These are phyloP conservation scores for Muschampia plurimacula DNA, from an alignment of 2,888 invertebrate species.

Conservation along the genomic window DNA sequence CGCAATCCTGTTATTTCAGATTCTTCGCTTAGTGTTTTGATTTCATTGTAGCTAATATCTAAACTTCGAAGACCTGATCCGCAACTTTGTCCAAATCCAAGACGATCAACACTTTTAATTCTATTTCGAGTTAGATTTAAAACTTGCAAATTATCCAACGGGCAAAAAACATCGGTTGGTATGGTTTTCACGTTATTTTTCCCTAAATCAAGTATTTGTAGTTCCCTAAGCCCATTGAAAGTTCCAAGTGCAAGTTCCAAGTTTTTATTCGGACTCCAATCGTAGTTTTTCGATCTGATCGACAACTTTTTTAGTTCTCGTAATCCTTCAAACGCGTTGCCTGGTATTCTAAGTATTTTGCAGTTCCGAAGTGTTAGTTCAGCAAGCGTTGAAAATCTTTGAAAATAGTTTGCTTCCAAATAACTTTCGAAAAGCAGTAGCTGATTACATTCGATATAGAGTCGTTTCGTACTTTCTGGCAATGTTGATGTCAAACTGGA, in stretches of 20 bases:
- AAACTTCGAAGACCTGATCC: constrained; percentile 90
- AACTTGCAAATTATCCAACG: constrained; percentile 91
- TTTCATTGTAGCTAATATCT: constrained; percentile 93
- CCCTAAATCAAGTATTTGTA: constrained; percentile 91
- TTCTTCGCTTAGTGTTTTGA: constrained; percentile 89
- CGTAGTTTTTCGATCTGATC: constrained; percentile 91
- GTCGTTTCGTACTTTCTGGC: constrained; percentile 89
- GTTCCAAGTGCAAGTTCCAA: constrained; percentile 91
- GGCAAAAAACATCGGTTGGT: constrained; percentile 92
- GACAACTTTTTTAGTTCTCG: constrained; percentile 92
- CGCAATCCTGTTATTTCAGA: constrained; percentile 91
- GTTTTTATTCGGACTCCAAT: constrained; percentile 91
- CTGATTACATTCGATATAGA: constrained; percentile 92
- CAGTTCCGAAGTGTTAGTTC: constrained; percentile 91
- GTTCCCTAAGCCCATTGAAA: constrained; percentile 91
- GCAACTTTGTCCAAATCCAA: constrained; percentile 89
- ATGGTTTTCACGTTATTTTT: constrained; percentile 92
- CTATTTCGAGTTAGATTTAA: constrained; percentile 94
- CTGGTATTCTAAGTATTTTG: constrained; percentile 91
- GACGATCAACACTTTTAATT: constrained; percentile 90
- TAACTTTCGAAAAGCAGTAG: constrained; percentile 92
- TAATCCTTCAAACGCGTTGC: constrained; percentile 92
- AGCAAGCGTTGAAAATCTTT: constrained; percentile 90
- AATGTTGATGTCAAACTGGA: constrained; percentile 87
- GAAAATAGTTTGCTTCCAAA: constrained; percentile 90